Evolutionary conservation across 2,888 invertebrate species (phyloP).

Genomic region (Cylindroiulus punctatus): DNA sequence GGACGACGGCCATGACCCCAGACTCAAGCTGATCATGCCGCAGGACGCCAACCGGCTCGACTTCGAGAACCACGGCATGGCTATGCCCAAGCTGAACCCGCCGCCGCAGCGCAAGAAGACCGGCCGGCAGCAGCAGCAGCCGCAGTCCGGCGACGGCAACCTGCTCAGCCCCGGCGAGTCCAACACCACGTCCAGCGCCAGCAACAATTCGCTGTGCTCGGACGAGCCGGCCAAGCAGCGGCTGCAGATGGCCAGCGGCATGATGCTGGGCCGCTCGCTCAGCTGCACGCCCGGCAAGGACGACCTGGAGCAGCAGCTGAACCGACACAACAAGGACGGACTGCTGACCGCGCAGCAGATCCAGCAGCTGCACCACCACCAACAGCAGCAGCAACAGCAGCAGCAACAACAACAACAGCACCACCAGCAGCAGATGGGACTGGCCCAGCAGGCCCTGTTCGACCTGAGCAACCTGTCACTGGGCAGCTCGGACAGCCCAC

Average conservation of each 20-base stretch:
- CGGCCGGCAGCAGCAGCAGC: slow-evolving; percentile 60
- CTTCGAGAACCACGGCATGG: slow-evolving; percentile 69
- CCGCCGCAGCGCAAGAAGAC: slow-evolving; percentile 59
- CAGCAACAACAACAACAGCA: slow-evolving; percentile 50
- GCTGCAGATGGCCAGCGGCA: slow-evolving; percentile 35
- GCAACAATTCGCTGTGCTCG: slow-evolving; percentile 50
- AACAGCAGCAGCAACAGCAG: slow-evolving; percentile 53
- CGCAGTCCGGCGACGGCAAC: slow-evolving; percentile 59
- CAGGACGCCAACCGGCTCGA: slow-evolving; percentile 50
- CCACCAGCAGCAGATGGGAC: slow-evolving; percentile 30
- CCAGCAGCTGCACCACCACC: slow-evolving; percentile 46
- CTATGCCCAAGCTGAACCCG: slow-evolving; percentile 64
- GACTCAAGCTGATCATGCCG: slow-evolving; percentile 45
- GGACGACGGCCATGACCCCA: slow-evolving; percentile 52
- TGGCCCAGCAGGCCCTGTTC: slow-evolving; percentile 52
- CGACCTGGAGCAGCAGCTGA: slow-evolving; percentile 53
- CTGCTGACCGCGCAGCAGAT: slow-evolving; percentile 29
- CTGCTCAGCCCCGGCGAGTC: slow-evolving; percentile 39
- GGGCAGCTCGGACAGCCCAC: background rate
- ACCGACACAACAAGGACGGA: slow-evolving; percentile 48
- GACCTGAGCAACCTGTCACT: slow-evolving; percentile 53
- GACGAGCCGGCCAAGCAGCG: slow-evolving; percentile 52
- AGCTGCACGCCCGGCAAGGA: slow-evolving; percentile 48
- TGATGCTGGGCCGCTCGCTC: slow-evolving; percentile 48
- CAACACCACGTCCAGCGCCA: slow-evolving; percentile 37